These are phyloP conservation scores for Mercenaria mercenaria DNA, from an alignment of 1,140 invertebrate genomes.

Conservation along the genomic window DNA sequence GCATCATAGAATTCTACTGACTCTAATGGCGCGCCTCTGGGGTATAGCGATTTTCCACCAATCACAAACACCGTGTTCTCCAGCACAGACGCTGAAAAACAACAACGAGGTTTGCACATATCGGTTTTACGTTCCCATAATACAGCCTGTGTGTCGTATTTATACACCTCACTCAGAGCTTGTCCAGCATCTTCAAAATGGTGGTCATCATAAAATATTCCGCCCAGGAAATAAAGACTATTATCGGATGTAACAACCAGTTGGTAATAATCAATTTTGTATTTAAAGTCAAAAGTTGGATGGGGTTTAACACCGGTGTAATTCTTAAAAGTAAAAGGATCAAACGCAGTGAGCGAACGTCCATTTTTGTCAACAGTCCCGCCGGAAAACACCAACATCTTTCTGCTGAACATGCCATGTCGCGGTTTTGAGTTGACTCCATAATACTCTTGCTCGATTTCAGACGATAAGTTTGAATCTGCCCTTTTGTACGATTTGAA, in stretches of 20 bases:
- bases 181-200: slow-evolving; percentile 73
- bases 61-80: slow-evolving; percentile 74
- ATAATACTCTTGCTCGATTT: background rate
- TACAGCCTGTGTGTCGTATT: slow-evolving; percentile 71
- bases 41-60: slow-evolving; percentile 77
- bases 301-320: slow-evolving; percentile 78
- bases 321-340: slow-evolving; percentile 76
- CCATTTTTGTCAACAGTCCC: slow-evolving; percentile 67
- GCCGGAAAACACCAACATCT: slow-evolving; percentile 80
- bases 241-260: slow-evolving; percentile 71
- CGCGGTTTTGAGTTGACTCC: slow-evolving; percentile 61
- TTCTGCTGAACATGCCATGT: slow-evolving; percentile 79
- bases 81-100: slow-evolving; percentile 68
- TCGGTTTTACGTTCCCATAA: slow-evolving; percentile 67
- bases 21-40: slow-evolving; percentile 69
- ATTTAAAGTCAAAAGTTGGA: slow-evolving; percentile 81
- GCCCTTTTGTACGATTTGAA: background rate
- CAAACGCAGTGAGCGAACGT: slow-evolving; percentile 78
- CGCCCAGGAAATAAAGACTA: slow-evolving; percentile 78
- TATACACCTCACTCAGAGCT: slow-evolving; percentile 72
- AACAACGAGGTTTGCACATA: slow-evolving; percentile 75
- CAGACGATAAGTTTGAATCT: background rate
- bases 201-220: slow-evolving; percentile 80
- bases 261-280: slow-evolving; percentile 77
- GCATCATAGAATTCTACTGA: slow-evolving; percentile 74